Conservation (phyloP, 64 coral and sea anemone genomes). For the Pachyseris speciosa region DNA sequence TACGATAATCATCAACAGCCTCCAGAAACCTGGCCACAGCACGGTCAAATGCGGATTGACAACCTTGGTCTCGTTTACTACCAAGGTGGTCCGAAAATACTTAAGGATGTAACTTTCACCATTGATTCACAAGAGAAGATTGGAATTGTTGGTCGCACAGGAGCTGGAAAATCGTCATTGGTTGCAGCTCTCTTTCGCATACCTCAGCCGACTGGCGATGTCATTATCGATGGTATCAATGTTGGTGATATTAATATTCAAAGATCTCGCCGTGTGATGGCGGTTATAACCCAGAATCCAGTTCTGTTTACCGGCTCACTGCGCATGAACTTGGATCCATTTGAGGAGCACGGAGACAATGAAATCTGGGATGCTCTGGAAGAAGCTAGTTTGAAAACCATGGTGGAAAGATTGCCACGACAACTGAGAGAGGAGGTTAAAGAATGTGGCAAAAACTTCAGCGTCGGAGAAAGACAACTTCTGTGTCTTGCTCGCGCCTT, state of each 20-base stretch:
- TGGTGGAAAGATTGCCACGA: conserved; percentile 11
- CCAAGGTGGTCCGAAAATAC: conserved; percentile 43
- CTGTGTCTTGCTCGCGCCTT: conserved; percentile 69
- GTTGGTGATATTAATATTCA: conserved; percentile 64
- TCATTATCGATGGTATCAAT: conserved; percentile 65
- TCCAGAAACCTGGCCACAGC: conserved; percentile 55
- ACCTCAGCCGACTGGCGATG: conserved; percentile 49
- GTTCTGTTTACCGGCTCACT: conserved; percentile 72
- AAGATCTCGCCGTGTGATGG: conserved; percentile 49
- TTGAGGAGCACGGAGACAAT: conserved; percentile 64
- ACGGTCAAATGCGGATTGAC: conserved; percentile 7
- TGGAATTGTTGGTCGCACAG: conserved; percentile 71
- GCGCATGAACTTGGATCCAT: conserved; percentile 70
- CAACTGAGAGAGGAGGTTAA: conserved; percentile 35
- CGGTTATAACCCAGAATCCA: conserved; percentile 72
- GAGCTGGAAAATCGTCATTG: conserved; percentile 75
- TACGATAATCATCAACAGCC: conserved; percentile 58
- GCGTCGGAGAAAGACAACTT: conserved; percentile 77
- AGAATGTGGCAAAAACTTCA: conserved; percentile 73
- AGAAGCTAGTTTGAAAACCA: conserved; percentile 47
- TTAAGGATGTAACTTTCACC: conserved; percentile 62
- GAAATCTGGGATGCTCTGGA: conserved; percentile 82
- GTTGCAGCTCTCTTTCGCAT: conserved; percentile 74
- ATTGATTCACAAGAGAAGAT: conserved; percentile 65
- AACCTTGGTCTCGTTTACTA: conserved; percentile 58